Conservation (phyloP, 2,888 invertebrate species). For the Tineola bisselliella region DNA sequence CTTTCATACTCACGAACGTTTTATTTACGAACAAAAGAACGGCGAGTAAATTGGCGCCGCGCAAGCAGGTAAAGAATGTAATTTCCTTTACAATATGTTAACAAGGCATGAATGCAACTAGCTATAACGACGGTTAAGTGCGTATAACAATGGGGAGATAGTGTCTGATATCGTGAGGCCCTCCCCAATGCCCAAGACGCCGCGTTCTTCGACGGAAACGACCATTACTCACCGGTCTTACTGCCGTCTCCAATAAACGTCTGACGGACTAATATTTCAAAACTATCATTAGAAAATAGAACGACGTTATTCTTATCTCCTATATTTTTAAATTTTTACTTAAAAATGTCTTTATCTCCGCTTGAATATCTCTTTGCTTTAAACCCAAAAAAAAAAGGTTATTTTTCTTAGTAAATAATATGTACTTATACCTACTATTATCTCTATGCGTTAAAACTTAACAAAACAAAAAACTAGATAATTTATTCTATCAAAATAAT, state of each 20-base stretch:
- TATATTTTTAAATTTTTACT: neutral
- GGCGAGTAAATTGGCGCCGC: constrained; percentile 32
- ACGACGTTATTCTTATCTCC: neutral
- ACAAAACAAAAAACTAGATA: neutral
- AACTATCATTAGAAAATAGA: neutral
- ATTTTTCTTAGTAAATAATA: too few relatives aligned
- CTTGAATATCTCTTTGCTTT: too few relatives aligned
- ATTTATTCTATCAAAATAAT: constrained; percentile 12
- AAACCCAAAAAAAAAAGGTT: too few relatives aligned
- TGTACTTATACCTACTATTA: too few relatives aligned
- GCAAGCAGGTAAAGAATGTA: constrained; percentile 56
- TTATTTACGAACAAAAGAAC: constrained; percentile 9
- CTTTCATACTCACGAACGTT: neutral
- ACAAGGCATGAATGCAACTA: constrained; percentile 50
- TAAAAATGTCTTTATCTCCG: neutral
- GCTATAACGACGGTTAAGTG: constrained; percentile 58
- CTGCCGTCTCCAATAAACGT: constrained; percentile 7
- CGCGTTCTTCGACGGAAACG: constrained; percentile 9
- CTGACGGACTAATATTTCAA: constrained; percentile 1
- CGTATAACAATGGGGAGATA: constrained; percentile 62
- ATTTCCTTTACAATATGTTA: constrained; percentile 66
- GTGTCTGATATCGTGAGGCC: constrained; percentile 42
- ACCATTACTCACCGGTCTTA: constrained; percentile 12
- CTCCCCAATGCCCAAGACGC: constrained; percentile 20
- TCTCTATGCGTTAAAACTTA: neutral